Percentiles rank a stretch among this genome's conserved stretches.
phyloP scores from a whole-genome alignment of 2,888 invertebrate genomes.

The Eulithis testata region DNA sequence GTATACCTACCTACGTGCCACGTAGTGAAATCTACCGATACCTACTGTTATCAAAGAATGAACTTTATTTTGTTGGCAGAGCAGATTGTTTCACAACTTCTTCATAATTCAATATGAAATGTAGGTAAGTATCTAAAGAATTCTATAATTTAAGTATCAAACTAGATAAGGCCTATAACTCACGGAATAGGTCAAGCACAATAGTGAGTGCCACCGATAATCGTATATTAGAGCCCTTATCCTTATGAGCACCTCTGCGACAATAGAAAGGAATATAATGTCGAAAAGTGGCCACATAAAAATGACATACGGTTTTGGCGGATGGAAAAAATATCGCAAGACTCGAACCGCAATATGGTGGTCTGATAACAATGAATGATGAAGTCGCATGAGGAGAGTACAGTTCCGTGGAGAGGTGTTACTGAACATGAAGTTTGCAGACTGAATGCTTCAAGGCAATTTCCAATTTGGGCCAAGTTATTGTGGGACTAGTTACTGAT shows the following conservation, averaged over 20 bases:
- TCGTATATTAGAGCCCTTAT: constrained; percentile 84
- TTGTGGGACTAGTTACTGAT: too few species aligned
- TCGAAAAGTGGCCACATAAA: constrained; percentile 83
- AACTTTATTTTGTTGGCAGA: too few species aligned
- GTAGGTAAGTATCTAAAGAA: constrained; percentile 49
- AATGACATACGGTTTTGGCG: constrained; percentile 78
- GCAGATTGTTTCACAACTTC: background rate
- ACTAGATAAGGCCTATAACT: constrained; percentile 77
- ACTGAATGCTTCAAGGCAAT: background rate
- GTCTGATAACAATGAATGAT: constrained; percentile 45
- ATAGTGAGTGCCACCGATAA: constrained; percentile 83
- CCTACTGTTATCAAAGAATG: too few species aligned
- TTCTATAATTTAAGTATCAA: constrained; percentile 69
- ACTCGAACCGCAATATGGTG: constrained; percentile 40
- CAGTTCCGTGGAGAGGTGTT: background rate
- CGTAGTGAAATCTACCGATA: too few species aligned
- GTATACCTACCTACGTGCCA: too few species aligned
- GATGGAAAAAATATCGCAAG: constrained; percentile 58
- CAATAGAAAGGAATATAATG: constrained; percentile 83
- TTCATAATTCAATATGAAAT: constrained; percentile 1
- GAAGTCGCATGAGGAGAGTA: constrained; percentile 25
- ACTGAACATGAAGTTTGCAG: background rate
- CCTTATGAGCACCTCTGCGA: constrained; percentile 81
- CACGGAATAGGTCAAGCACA: constrained; percentile 81
- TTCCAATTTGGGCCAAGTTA: too few species aligned